Percentiles rank a stretch among this genome's conserved stretches.
phyloP scores from a whole-genome alignment of 2,888 invertebrate genomes.

The Heliconius cydno region DNA sequence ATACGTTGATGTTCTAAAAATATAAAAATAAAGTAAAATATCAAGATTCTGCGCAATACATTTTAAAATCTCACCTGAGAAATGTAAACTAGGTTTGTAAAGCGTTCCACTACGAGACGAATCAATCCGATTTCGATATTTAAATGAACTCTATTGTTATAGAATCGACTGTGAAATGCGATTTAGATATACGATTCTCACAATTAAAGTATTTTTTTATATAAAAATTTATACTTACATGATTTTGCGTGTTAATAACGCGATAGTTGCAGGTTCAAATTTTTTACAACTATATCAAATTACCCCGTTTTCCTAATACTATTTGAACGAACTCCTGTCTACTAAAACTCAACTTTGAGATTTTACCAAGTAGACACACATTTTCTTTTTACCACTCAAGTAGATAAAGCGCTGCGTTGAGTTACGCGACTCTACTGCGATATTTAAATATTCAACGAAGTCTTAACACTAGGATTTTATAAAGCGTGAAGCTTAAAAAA shows the following conservation, averaged over 20 bases:
- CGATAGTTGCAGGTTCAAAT: background rate
- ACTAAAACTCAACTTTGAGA: too few relatives aligned
- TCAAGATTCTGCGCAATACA: background rate
- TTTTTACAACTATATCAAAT: background rate
- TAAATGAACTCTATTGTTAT: constrained; percentile 53
- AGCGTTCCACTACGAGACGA: constrained; percentile 40
- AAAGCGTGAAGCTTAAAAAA: background rate
- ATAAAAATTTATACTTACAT: background rate
- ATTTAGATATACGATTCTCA: constrained; percentile 39
- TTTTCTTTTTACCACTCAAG: too few relatives aligned
- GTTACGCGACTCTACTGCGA: too few relatives aligned
- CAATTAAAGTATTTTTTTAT: background rate
- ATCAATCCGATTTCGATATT: constrained; percentile 52
- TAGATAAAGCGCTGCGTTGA: too few relatives aligned
- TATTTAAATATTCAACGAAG: too few relatives aligned
- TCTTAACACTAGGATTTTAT: too few relatives aligned
- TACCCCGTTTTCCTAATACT: too few relatives aligned
- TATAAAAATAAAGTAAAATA: background rate
- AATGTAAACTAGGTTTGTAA: constrained; percentile 29
- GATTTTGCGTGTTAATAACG: too few relatives aligned
- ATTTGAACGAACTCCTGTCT: too few relatives aligned
- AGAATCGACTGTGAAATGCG: constrained; percentile 51
- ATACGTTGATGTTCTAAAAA: background rate
- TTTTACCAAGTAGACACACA: too few relatives aligned
- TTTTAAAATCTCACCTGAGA: background rate